A percentile compares a stretch with the other conserved stretches of the same genome.
These are phyloP conservation scores for Chironex yamaguchii DNA, from an alignment of 30 jellyfish, hydroid and myxozoan genomes.

Conservation along the genomic window DNA sequence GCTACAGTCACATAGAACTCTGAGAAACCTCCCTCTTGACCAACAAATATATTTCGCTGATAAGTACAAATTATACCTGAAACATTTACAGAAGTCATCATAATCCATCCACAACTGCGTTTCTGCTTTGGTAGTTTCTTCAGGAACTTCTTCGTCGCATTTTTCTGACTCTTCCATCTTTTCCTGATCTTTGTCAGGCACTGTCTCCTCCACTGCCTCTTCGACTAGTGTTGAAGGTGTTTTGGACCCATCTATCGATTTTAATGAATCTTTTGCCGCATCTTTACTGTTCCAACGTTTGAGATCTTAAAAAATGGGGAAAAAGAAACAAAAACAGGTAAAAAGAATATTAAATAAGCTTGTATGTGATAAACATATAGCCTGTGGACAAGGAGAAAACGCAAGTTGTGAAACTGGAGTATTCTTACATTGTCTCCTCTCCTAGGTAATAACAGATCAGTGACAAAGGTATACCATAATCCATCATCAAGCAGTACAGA, in stretches of 20 bases:
- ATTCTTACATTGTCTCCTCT: no score
- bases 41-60: no score
- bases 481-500: no score
- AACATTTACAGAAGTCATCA: conserved; percentile 78
- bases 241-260: conserved; percentile 1
- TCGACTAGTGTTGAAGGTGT: conserved; percentile 13
- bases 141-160: conserved; percentile 63
- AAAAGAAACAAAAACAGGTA: no score
- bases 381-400: no score
- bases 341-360: no score
- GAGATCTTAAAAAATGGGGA: neutral
- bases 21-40: no score
- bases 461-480: no score
- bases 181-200: conserved; percentile 14
- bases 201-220: conserved; percentile 51
- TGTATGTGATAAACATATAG: no score
- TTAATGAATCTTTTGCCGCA: conserved; percentile 28
- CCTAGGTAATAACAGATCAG: no score
- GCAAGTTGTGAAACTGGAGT: no score
- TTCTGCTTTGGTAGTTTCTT: conserved; percentile 48
- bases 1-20: no score
- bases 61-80: conserved; percentile 58
- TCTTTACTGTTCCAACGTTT: neutral
- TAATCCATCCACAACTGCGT: conserved; percentile 84
- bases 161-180: conserved; percentile 67